Evolutionary conservation across 2,797 vertebrate genomes (phyloP), one percentile per base, ranked within the genome.

Genomic region (Muscicapa comitata): DNA sequence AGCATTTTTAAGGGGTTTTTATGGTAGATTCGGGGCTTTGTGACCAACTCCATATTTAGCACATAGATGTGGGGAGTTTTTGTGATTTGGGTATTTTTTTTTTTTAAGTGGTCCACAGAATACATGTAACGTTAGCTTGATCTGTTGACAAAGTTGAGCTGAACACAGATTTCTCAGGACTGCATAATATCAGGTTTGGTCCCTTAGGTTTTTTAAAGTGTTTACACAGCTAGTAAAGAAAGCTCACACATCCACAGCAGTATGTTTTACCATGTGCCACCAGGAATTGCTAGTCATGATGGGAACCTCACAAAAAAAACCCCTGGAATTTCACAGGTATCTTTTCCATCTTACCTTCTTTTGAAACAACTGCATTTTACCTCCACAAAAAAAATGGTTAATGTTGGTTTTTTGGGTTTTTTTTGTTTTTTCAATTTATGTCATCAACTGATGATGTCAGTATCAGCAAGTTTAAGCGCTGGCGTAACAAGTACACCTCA

Each of bases 51-150:
- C 15, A 7, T 62, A 37, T 77, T 87, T 84, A 84, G n/a, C 58
- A 62, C 5, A 40, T 12, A 25, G 10, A 26, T 10, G 3, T 26
- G 6, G 0, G 8, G 0, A 0, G 4, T 20, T 33, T 53, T 35
- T 7, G 20, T 31, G 25, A 11, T 59, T 81, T 29, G 0, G 2
- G 1, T 13, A 19, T 31, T 33, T 50, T 81, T 51, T 24, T 16
- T 74, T 74, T 75, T n/a, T 26, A 50, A 24, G 4, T 51, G 9
- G 19, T 17, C 43, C 11, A 23, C 40, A 47, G 31, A 75, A 55
- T 75, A 26, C 11, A 5, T 1, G 1, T 74, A 71, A 43, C 0
- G 0, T 77, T 77, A 57, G 9, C 33, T 74, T 57, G 59, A 4
- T 77, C 45, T 77, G 26, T 57, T 63, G 38, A n/a, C 35, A 58